phyloP scores from a whole-genome alignment of 2,888 invertebrate species.

The Unio pictorum region DNA sequence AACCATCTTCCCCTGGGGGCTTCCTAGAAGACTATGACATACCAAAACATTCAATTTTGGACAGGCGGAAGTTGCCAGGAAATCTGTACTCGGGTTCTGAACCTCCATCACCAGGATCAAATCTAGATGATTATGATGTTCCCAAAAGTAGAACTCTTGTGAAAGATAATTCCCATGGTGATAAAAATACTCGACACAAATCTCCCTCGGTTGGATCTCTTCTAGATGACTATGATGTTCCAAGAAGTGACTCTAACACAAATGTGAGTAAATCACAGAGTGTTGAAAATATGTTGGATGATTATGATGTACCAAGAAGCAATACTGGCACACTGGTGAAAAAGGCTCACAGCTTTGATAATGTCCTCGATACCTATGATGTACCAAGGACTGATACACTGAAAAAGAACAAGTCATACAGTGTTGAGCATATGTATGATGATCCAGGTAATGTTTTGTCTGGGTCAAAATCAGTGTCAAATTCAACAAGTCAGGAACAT shows the following conservation, averaged over 20 bases:
- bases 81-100: conserved; percentile 24
- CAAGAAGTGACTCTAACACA: conserved; percentile 28
- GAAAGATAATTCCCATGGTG: too few relatives aligned
- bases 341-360: conserved; percentile 34
- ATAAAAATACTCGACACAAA: too few relatives aligned
- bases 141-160: conserved; percentile 33
- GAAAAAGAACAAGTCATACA: conserved; percentile 13
- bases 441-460: conserved; percentile 8
- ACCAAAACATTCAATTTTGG: conserved; percentile 35
- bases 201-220: conserved; percentile 8
- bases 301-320: conserved; percentile 52
- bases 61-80: conserved; percentile 10
- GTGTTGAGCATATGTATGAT: conserved; percentile 19
- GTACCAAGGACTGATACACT: conserved; percentile 59
- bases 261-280: background rate
- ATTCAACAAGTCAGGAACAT: conserved; percentile 45
- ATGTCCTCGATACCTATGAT: conserved; percentile 66
- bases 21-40: conserved; percentile 60
- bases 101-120: conserved; percentile 29
- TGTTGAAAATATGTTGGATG: conserved; percentile 17
- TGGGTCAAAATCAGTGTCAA: conserved; percentile 7
- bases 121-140: conserved; percentile 61
- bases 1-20: conserved; percentile 28
- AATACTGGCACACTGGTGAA: conserved; percentile 21
- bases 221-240: conserved; percentile 63